Percentiles rank a stretch among this genome's conserved stretches.
phyloP scores from a whole-genome alignment of 2,113 vertebrate species.

The Engraulis encrasicolus region DNA sequence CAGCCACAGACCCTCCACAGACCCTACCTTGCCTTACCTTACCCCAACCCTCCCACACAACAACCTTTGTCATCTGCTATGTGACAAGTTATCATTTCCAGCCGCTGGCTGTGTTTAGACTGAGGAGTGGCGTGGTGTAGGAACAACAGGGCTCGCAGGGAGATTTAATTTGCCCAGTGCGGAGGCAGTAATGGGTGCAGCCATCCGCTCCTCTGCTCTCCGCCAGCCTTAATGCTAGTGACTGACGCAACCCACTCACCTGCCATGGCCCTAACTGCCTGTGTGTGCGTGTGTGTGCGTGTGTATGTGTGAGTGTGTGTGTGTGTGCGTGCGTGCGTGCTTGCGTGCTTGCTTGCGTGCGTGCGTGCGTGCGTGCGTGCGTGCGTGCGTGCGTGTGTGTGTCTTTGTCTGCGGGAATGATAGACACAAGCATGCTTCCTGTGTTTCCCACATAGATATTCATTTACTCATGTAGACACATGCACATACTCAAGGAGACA shows the following conservation, averaged over 20 bases:
- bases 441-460: no score
- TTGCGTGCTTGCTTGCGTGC: neutral
- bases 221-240: slow-evolving; percentile 93
- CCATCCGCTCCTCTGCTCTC: slow-evolving; percentile 83
- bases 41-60: no score
- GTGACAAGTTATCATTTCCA: slow-evolving; percentile 96
- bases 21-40: slow-evolving; percentile 27
- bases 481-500: no score
- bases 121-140: slow-evolving; percentile 97
- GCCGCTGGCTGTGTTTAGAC: slow-evolving; percentile 95
- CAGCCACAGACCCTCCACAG: slow-evolving; percentile 91
- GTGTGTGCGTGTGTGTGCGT: slow-evolving; percentile 37
- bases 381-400: slow-evolving; percentile 9
- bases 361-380: neutral
- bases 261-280: slow-evolving; percentile 84
- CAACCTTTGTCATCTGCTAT: slow-evolving; percentile 82
- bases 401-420: neutral
- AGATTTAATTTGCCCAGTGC: slow-evolving; percentile 97
- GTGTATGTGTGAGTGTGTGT: neutral
- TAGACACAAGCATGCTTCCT: no score
- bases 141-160: slow-evolving; percentile 93
- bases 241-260: slow-evolving; percentile 79
- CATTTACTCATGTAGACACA: no score
- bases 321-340: slow-evolving; percentile 6
- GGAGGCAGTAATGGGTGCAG: slow-evolving; percentile 87